phyloP scores from a whole-genome alignment of 2,797 vertebrate genomes.

The Anguilla megastoma region DNA sequence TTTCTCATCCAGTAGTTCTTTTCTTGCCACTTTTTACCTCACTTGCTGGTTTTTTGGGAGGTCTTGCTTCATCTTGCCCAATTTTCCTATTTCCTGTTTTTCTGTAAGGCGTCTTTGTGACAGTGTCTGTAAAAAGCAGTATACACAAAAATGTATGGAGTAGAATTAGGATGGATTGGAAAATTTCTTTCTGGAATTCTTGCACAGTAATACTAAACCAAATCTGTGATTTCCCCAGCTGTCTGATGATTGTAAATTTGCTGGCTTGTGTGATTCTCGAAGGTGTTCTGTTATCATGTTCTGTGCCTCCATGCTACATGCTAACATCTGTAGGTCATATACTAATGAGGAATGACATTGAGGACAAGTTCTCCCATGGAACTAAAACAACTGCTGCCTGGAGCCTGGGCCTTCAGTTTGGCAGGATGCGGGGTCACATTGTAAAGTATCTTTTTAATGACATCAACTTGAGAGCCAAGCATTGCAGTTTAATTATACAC shows the following conservation, averaged over 20 bases:
- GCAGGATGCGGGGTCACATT: background rate
- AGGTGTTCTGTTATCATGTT: background rate
- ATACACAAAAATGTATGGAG: too few relatives aligned
- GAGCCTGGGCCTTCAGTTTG: background rate
- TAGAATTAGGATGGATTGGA: too few relatives aligned
- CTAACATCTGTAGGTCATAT: background rate
- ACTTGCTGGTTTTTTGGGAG: too few relatives aligned
- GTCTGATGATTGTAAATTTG: background rate
- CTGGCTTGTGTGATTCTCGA: background rate
- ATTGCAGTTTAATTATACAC: background rate
- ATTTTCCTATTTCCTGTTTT: too few relatives aligned
- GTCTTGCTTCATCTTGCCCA: too few relatives aligned
- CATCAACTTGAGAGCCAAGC: background rate
- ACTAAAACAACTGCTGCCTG: background rate
- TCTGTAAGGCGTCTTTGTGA: too few relatives aligned
- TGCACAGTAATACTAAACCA: background rate
- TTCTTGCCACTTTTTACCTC: too few relatives aligned
- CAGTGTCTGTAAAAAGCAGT: too few relatives aligned
- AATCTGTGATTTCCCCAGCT: background rate
- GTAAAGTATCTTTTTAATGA: background rate
- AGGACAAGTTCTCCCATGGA: background rate
- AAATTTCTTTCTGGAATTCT: background rate
- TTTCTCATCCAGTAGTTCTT: too few relatives aligned
- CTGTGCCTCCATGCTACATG: background rate
- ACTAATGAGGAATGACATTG: constrained; percentile 7